Conservation (phyloP, 2,113 vertebrate genomes). For the Hypanus sabinus region DNA sequence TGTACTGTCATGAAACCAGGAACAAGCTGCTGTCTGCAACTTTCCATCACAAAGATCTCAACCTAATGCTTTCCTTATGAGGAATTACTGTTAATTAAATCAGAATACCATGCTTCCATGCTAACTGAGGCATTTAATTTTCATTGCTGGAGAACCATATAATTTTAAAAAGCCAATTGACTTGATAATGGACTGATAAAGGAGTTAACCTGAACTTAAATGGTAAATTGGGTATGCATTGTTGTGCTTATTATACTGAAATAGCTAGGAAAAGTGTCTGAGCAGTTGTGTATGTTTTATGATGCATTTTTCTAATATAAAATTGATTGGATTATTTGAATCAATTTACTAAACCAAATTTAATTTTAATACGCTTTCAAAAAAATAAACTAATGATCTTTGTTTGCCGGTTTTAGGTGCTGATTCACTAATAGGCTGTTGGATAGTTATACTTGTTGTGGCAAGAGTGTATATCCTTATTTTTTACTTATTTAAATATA, state of each 20-base stretch:
- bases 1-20: slow-evolving; percentile 32
- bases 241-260: background rate
- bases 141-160: slow-evolving; percentile 35
- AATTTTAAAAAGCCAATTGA: slow-evolving; percentile 33
- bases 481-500: background rate
- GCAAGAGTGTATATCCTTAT: background rate
- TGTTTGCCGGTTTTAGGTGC: background rate
- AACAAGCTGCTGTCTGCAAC: slow-evolving; percentile 26
- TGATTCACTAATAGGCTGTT: background rate
- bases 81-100: slow-evolving; percentile 36
- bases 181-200: slow-evolving; percentile 25
- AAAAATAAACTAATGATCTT: background rate
- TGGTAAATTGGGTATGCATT: background rate
- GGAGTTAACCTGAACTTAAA: slow-evolving; percentile 8
- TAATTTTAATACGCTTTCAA: background rate
- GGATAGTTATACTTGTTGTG: background rate
- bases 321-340: background rate
- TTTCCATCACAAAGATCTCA: slow-evolving; percentile 32
- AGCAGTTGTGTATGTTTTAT: too few relatives aligned
- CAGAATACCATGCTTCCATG: slow-evolving; percentile 31
- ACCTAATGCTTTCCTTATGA: slow-evolving; percentile 36
- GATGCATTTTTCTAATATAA: background rate
- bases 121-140: slow-evolving; percentile 38
- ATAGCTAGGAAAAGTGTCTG: background rate
- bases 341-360: background rate